Base-by-base conservation (phyloP, 1,140 invertebrate species). In the Teleopsis dalmanni region DNA sequence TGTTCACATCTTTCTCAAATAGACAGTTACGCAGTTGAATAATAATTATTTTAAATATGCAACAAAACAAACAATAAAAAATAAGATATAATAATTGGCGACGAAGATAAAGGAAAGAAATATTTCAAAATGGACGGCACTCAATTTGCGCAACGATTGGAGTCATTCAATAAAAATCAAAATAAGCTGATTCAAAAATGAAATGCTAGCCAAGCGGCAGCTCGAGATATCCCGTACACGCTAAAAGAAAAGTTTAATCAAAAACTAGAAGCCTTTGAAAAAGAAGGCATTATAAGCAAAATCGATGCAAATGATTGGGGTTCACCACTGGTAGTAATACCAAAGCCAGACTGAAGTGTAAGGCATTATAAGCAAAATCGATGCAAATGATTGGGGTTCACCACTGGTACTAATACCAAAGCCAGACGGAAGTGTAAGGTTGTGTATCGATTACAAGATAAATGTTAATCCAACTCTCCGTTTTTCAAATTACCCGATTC, bases 201-300 rank as follows among this genome's bases (percentile, higher is more conserved):
- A n/a, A n/a, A n/a, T n/a, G 18, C 4, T 34, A 14, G 13, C 13
- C 18, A 4, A 16, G 5, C 4, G 13, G 18, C 4, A 16, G 4
- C 14, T 11, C 3, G 36, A 4, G 56, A 57, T 7, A 56, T 73
- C 3, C 70, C 72, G 9, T 72, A 56, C 51, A 63, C 70, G 6
- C 50, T 75, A 29, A 61, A 55, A 46, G 57, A 61, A 7, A 55
- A 62, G 48, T 60, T 75, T 3, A 59, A 69, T 31, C 49, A 56
- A 23, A 71, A 75, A 55, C 54, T 74, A 26, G 56, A 72, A 14
- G 45, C 51, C 45, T 47, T 60, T 43, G 19, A 54, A n/a, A 18
- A 42, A 13, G 55, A 65, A 46, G 58, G 52, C 8, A 56, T 63
- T 11, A 45, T 65, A 3, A 40, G 34, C 6, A 51, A 53, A 62